Evolutionary conservation across 2,797 vertebrate genomes (phyloP), one percentile per base, ranked within the genome.

Genomic region (Sparidentex hasta): DNA sequence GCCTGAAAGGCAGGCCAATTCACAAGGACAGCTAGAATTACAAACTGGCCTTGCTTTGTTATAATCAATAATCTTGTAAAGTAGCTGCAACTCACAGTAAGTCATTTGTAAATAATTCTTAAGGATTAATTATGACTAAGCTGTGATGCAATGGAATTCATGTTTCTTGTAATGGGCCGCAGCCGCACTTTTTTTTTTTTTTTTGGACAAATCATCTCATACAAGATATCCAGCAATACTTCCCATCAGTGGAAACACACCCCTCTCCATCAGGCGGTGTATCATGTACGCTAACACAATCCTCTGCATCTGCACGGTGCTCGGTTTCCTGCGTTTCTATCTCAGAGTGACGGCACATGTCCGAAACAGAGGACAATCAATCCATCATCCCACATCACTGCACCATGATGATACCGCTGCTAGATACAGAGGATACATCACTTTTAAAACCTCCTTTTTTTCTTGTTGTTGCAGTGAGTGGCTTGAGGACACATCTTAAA

Each of bases 371-470:
- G 79, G 83, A 82, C 83, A 41, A 87, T 88, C 86, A 82, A 93
- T 92, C 90, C 87, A 92, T 94, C 92, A 91, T 89, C 82, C 78
- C 83, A 73, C 84, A 79, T 88, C 82, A 77, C 67, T 63, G 86
- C 72, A 44, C 66, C 76, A 41, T 65, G 73, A 87, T 82, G 84
- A 90, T 84, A 74, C 74, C 41, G 76, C 81, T 81, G 87, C n/a
- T 77, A 59, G 86, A 87, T 74, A 82, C 69, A 80, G 77, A 73
- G 82, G 74, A 91, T 80, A 74, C 55, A 86, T 90, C 76, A 81
- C 77, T 86, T 89, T 76, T 83, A 78, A 84, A 83, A 84, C 55
- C 65, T 69, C 23, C 4, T 56, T 54, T 48, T 70, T 57, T 71
- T 27, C 3, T 27, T 64, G 11, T 41, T 63, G 14, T 51, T 61